These are phyloP conservation scores for Guaruba guarouba DNA, from an alignment of 2,113 vertebrate genomes.

Conservation along the genomic window DNA sequence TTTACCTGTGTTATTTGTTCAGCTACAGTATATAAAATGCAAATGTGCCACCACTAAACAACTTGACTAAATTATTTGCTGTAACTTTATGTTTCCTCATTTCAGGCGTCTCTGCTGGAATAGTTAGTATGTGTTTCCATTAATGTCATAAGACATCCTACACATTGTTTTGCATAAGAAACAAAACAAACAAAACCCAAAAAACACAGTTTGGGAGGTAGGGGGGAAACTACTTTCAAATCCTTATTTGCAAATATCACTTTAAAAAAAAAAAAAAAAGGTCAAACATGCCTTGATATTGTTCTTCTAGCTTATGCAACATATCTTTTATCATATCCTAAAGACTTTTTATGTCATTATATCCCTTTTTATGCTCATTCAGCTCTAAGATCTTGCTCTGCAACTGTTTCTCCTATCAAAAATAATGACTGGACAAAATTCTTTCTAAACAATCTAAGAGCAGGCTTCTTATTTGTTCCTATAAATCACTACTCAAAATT, in stretches of 20 bases:
- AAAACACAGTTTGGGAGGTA: not conserved
- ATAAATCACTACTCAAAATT: not conserved
- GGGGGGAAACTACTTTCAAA: too few relatives aligned
- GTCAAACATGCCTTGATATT: not conserved
- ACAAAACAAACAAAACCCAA: not conserved
- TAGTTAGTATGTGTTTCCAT: not conserved
- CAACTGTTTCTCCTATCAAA: not conserved
- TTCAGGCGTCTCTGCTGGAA: not conserved
- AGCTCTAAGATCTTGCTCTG: not conserved
- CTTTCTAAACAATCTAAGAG: not conserved
- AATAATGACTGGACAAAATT: not conserved
- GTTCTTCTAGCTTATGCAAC: not conserved
- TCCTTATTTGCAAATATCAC: not conserved
- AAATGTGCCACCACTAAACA: not conserved
- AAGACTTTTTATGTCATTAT: not conserved
- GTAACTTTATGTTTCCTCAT: not conserved
- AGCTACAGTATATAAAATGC: not conserved
- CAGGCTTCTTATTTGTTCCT: not conserved
- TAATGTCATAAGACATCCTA: not conserved
- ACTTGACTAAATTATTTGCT: not conserved
- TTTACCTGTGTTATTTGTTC: not conserved
- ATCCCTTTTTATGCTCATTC: not conserved
- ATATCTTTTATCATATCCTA: not conserved
- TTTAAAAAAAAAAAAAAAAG: not conserved
- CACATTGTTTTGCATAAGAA: not conserved